Percentiles rank a stretch among this genome's conserved stretches.
These are phyloP conservation scores for Hydroisotoma schaefferi DNA, from an alignment of 2,888 invertebrate genomes.

Conservation along the genomic window DNA sequence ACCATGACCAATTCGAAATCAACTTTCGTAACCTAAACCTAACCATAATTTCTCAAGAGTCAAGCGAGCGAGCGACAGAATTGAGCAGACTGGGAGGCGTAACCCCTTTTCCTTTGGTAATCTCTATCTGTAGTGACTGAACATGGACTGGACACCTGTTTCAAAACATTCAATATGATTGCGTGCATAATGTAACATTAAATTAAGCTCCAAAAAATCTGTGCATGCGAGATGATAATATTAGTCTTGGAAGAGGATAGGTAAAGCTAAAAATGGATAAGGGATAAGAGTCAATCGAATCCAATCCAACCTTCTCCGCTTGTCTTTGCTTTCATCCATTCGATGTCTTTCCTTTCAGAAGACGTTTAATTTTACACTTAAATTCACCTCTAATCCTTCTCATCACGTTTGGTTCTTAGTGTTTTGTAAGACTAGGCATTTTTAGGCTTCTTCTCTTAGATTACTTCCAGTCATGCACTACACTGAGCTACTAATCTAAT, in stretches of 20 bases:
- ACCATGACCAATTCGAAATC: slow-evolving; percentile 12
- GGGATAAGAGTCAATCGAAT: too few relatives aligned
- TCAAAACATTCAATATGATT: slow-evolving; percentile 10
- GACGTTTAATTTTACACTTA: slow-evolving; percentile 14
- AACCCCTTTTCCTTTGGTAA: not conserved
- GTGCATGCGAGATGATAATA: too few relatives aligned
- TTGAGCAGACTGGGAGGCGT: slow-evolving; percentile 6
- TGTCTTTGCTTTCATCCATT: too few relatives aligned
- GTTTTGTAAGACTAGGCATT: too few relatives aligned
- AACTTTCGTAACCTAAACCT: too few relatives aligned
- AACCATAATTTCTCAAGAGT: not conserved
- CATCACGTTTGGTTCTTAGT: slow-evolving; percentile 7
- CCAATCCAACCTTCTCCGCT: too few relatives aligned
- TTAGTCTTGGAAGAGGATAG: too few relatives aligned
- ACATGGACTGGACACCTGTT: slow-evolving; percentile 14
- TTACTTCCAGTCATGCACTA: too few relatives aligned
- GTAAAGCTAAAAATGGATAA: too few relatives aligned
- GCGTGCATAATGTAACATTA: slow-evolving; percentile 16
- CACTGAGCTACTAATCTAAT: too few relatives aligned
- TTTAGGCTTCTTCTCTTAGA: too few relatives aligned
- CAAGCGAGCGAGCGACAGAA: not conserved
- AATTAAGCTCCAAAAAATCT: slow-evolving; percentile 11
- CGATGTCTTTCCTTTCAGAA: not conserved
- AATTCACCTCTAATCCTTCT: slow-evolving; percentile 6
- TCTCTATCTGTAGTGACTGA: slow-evolving; percentile 2